These are phyloP conservation scores for Oncorhynchus mykiss DNA, from an alignment of 2,113 vertebrate genomes.

Conservation along the genomic window DNA sequence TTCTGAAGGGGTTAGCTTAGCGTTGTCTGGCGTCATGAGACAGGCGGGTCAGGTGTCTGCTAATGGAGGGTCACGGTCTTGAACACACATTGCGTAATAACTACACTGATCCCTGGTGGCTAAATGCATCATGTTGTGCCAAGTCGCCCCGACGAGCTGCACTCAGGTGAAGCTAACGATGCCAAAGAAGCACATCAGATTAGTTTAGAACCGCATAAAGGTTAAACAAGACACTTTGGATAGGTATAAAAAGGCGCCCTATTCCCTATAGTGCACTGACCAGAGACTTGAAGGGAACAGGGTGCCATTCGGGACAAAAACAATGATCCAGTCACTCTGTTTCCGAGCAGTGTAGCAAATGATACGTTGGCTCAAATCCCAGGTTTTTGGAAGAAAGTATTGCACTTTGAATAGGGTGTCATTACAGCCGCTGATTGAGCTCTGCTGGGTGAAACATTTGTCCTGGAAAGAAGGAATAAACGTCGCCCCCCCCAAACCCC, in stretches of 20 bases:
- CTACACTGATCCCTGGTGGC: neutral
- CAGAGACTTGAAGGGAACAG: too few species aligned
- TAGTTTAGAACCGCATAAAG: neutral
- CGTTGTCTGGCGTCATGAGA: slow-evolving; percentile 13
- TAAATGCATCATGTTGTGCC: neutral
- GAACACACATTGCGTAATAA: neutral
- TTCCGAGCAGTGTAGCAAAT: neutral
- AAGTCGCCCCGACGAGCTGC: neutral
- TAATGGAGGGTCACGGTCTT: neutral
- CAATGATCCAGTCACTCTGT: too few species aligned
- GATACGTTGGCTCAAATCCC: too few species aligned
- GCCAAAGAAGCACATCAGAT: neutral
- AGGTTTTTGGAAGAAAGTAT: too few species aligned
- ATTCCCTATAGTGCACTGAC: too few species aligned
- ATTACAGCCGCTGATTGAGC: too few species aligned
- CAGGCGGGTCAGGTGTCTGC: slow-evolving; percentile 20
- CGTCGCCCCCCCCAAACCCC: accelerated
- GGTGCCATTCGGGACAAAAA: too few species aligned
- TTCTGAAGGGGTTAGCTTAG: slow-evolving; percentile 26
- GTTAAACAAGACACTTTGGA: too few species aligned
- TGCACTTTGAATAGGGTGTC: too few species aligned
- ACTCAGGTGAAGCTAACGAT: neutral
- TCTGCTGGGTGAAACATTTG: too few species aligned
- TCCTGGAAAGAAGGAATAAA: too few species aligned
- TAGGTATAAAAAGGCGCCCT: too few species aligned